A percentile compares a stretch with the other conserved stretches of the same genome.
phyloP scores from a whole-genome alignment of 1,140 invertebrate species.

The Trachelipus rathkii region DNA sequence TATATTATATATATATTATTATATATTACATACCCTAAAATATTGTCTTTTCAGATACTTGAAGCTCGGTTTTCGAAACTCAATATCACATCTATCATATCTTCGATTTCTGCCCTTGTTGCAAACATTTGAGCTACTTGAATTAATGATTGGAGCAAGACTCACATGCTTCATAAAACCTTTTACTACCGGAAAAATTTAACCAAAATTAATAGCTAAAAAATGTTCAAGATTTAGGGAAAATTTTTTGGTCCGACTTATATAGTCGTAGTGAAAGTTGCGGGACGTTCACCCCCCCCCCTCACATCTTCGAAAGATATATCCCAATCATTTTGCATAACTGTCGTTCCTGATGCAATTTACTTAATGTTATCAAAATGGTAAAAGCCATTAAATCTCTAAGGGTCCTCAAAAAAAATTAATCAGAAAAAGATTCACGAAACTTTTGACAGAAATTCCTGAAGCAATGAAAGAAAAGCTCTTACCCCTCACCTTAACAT shows the following conservation, averaged over 20 bases:
- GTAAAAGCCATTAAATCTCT: no score
- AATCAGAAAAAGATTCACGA: no score
- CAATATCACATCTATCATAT: background rate
- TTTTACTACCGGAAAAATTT: background rate
- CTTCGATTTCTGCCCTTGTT: background rate
- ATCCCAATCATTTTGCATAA: background rate
- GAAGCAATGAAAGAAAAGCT: no score
- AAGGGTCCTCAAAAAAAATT: no score
- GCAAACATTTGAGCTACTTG: background rate
- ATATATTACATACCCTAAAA: no score
- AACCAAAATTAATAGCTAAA: background rate
- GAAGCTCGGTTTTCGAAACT: background rate
- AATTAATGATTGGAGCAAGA: background rate
- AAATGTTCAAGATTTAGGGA: background rate
- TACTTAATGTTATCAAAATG: background rate
- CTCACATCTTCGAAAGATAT: no score
- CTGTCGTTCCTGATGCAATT: background rate
- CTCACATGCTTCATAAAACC: background rate
- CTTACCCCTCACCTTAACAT: no score
- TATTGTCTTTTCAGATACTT: no score
- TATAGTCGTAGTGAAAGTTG: background rate
- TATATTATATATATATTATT: no score
- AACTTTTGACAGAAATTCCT: no score
- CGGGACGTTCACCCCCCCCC: background rate
- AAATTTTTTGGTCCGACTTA: background rate